Conservation (phyloP, 2,797 vertebrate species). For the Paedocypris micromegethes region DNA sequence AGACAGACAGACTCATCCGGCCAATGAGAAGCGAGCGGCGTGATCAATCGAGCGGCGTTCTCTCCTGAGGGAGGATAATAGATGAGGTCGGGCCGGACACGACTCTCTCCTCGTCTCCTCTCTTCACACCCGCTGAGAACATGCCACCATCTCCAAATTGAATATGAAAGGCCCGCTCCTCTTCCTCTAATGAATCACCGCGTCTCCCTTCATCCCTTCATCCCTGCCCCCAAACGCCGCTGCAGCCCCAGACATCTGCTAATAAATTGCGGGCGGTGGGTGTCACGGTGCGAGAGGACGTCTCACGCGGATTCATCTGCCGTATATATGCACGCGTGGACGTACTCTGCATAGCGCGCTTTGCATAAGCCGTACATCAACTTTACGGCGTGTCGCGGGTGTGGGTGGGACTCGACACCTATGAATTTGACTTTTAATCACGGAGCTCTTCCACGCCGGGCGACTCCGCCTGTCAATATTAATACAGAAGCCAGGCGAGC, state of each 20-base stretch:
- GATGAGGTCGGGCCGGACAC: slow-evolving; percentile 68
- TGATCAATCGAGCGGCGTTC: slow-evolving; percentile 69
- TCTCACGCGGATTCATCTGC: slow-evolving; percentile 64
- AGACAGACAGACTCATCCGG: no score
- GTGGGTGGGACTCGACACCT: slow-evolving; percentile 13
- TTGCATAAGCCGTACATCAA: slow-evolving; percentile 72
- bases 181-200: slow-evolving; percentile 69
- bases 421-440: slow-evolving; percentile 60
- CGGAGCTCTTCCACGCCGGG: slow-evolving; percentile 56
- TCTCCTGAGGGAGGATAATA: slow-evolving; percentile 64
- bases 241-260: slow-evolving; percentile 50
- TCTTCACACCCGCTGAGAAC: slow-evolving; percentile 60
- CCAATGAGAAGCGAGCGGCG: slow-evolving; percentile 8
- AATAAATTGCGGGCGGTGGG: slow-evolving; percentile 64
- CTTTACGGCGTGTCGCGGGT: slow-evolving; percentile 55
- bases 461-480: slow-evolving; percentile 68
- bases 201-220: slow-evolving; percentile 59
- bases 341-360: slow-evolving; percentile 68
- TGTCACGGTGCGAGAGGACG: slow-evolving; percentile 38
- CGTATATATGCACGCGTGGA: slow-evolving; percentile 66
- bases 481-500: slow-evolving; percentile 54
- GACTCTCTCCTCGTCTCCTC: slow-evolving; percentile 40
- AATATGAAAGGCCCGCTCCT: slow-evolving; percentile 59
- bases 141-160: slow-evolving; percentile 71
- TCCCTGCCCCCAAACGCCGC: slow-evolving; percentile 14